Percentiles rank a stretch among this genome's conserved stretches.
Evolutionary conservation across 2,888 invertebrate genomes (phyloP).

Genomic region (Horisme vitalbata): DNA sequence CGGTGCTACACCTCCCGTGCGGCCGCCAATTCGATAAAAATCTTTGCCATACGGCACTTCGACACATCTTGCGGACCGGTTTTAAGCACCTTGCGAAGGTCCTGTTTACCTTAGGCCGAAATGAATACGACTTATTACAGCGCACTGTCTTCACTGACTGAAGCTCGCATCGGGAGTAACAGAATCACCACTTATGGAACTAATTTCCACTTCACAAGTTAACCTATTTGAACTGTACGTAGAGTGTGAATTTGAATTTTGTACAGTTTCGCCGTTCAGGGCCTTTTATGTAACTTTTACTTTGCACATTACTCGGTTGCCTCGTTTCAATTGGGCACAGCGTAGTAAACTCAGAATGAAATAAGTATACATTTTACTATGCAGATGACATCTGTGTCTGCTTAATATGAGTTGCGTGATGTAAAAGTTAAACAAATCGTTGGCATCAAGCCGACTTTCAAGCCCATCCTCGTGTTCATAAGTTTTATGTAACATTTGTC

Average conservation of each 20-base stretch:
- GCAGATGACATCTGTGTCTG: no score
- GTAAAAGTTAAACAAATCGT: no score
- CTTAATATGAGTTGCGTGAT: no score
- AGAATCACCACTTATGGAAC: conserved; percentile 15
- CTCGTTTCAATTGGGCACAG: conserved; percentile 21
- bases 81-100: no score
- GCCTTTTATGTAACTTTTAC: conserved; percentile 43
- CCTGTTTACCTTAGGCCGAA: no score
- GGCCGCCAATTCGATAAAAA: no score
- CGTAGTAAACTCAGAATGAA: neutral
- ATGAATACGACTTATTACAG: neutral
- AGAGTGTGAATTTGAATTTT: conserved; percentile 32
- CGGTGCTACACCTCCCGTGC: no score
- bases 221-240: conserved; percentile 22
- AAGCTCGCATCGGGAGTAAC: conserved; percentile 12
- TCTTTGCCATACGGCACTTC: no score
- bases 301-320: conserved; percentile 42
- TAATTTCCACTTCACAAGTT: conserved; percentile 22
- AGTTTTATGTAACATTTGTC: no score
- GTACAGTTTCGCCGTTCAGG: conserved; percentile 25
- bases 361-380: neutral
- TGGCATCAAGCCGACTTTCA: no score
- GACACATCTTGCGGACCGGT: no score
- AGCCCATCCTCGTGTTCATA: no score
- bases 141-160: conserved; percentile 7